phyloP scores from a whole-genome alignment of 2,888 invertebrate genomes.

The Dryococelus australis region DNA sequence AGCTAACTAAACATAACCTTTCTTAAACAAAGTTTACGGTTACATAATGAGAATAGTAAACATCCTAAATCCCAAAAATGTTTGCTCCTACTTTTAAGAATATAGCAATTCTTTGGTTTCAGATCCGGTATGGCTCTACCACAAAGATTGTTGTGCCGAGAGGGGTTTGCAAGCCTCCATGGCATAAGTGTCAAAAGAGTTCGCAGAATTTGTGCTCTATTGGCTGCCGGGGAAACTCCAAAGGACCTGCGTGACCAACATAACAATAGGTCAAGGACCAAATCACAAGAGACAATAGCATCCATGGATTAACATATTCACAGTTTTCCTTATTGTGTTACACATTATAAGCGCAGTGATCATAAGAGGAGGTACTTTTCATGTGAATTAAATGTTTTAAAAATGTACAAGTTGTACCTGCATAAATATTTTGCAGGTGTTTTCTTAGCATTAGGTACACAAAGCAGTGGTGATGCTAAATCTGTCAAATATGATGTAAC shows the following conservation, averaged over 20 bases:
- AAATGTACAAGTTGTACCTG: conserved; percentile 13
- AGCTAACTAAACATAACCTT: background rate
- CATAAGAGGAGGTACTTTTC: conserved; percentile 24
- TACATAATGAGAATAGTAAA: background rate
- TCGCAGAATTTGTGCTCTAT: background rate
- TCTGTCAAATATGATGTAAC: background rate
- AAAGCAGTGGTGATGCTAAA: background rate
- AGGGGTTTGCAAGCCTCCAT: background rate
- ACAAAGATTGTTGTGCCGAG: background rate
- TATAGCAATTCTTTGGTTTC: background rate
- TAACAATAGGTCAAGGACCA: conserved; percentile 23
- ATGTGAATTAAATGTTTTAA: background rate
- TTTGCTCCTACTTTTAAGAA: background rate
- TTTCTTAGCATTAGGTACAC: background rate
- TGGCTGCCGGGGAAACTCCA: background rate
- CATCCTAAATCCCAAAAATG: background rate
- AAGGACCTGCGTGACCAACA: conserved; percentile 11
- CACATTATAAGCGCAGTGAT: background rate
- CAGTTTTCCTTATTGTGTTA: conserved; percentile 26
- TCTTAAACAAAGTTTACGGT: background rate
- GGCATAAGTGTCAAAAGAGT: conserved; percentile 27
- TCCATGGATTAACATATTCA: background rate
- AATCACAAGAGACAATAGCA: conserved; percentile 17
- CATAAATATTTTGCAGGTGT: conserved; percentile 11
- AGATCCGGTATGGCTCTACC: background rate